Evolutionary conservation across 2,113 vertebrate species (phyloP), one percentile per base, ranked within the genome.

Genomic region (Daboia siamensis): DNA sequence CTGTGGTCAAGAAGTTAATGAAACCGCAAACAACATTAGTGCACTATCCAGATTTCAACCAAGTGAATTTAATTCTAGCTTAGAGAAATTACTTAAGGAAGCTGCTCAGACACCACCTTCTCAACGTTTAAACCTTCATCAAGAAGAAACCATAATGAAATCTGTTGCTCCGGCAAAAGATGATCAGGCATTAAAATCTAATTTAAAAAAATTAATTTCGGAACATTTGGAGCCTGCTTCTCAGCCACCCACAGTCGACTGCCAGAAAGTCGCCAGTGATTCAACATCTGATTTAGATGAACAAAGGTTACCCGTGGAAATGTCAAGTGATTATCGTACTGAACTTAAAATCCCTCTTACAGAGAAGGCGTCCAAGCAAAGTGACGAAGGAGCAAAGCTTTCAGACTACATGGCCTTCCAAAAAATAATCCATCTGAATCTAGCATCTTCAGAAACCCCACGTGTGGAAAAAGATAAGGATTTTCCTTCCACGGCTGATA

Each of bases 81-180:
- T 94, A n/a, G 93, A 93, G 90, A 94, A 93, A 51, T 29, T 92
- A 51, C 87, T 84, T 1, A 90, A 93, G 51, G 92, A 95, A 44
- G 6, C 39, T 6, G 92, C 74, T 55, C 94, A 95, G 93, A 90
- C 80, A 33, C 52, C 56, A 69, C 3, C 87, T 94, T 85, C 61
- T 93, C 3, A 87, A 94, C 56, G 51, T n/a, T 48, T 1, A 3
- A 59, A n/a, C 56, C 4, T 33, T 54, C 24, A 23, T 87, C 88
- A 92, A 91, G 96, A 96, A 95, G 97, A 97, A 96, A 96, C 11
- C 9, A 24, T 96, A 91, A 93, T 94, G 86, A 97, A 96, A 91
- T 21, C 88, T 26, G 91, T 92, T 39, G 90, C 93, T 91, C 95
- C 96, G 80, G 93, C 91, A 93, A 17, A 12, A 3, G 11, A 44